Percentiles rank a stretch among this genome's conserved stretches.
Conservation (phyloP, 2,113 vertebrate species). For the Alethe castanea region DNA sequence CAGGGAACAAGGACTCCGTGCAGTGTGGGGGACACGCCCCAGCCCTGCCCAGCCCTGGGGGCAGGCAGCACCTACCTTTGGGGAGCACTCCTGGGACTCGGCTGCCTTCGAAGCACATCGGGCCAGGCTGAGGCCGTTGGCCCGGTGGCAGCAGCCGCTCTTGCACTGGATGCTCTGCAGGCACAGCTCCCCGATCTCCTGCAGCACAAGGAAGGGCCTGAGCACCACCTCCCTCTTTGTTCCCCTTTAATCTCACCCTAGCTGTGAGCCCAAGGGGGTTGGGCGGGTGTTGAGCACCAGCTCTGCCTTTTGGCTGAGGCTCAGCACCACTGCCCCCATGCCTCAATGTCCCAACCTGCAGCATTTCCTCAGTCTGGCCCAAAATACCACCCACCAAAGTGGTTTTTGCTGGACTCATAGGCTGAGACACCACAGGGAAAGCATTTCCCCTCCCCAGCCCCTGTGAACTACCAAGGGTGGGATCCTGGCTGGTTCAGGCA, state of each 20-base stretch:
- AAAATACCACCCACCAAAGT: fast-evolving
- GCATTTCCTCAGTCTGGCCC: neutral
- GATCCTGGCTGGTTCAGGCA: neutral
- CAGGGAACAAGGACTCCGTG: neutral
- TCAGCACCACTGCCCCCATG: fast-evolving
- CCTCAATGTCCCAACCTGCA: neutral
- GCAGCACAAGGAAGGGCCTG: neutral
- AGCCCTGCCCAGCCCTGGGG: fast-evolving
- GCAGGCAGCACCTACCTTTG: slow-evolving; percentile 28
- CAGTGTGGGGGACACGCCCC: fast-evolving
- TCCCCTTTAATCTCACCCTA: too few relatives aligned
- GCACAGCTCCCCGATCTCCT: slow-evolving; percentile 77
- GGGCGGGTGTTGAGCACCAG: neutral
- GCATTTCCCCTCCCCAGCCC: neutral
- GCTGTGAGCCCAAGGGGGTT: fast-evolving
- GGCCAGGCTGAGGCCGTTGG: slow-evolving; percentile 31
- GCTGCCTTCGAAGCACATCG: slow-evolving; percentile 64
- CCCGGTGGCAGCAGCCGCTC: slow-evolving; percentile 71
- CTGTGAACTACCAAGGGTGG: neutral
- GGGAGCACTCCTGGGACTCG: slow-evolving; percentile 73
- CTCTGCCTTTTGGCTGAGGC: neutral
- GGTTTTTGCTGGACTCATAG: fast-evolving
- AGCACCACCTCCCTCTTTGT: neutral
- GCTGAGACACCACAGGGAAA: neutral
- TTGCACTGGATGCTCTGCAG: slow-evolving; percentile 74